A percentile compares a stretch with the other conserved stretches of the same genome.
Conservation (phyloP, 2,113 vertebrate species). For the Notothenia coriiceps region DNA sequence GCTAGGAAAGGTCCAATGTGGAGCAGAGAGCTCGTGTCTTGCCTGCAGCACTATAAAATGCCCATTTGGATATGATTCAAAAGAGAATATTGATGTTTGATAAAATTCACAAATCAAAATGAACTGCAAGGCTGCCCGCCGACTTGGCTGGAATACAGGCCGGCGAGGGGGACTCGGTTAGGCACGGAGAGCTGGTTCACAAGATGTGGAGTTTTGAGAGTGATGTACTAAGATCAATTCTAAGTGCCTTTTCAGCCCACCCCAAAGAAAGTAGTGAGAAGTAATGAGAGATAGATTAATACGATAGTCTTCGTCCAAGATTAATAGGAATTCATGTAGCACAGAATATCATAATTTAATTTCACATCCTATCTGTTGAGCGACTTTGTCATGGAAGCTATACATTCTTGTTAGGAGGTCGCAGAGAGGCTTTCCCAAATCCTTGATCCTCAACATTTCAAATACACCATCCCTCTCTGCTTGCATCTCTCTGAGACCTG, state of each 20-base stretch:
- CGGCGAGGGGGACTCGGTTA: conserved; percentile 23
- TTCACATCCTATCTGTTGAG: too few relatives aligned
- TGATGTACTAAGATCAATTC: conserved; percentile 57
- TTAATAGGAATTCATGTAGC: too few relatives aligned
- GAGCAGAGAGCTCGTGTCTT: conserved; percentile 24
- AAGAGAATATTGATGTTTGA: conserved; percentile 74
- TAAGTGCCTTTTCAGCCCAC: conserved; percentile 63
- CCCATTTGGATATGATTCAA: conserved; percentile 68
- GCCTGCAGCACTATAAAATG: conserved; percentile 62
- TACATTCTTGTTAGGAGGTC: too few relatives aligned
- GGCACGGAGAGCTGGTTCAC: conserved; percentile 49
- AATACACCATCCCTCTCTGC: too few relatives aligned
- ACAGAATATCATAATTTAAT: too few relatives aligned
- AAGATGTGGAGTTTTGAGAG: conserved; percentile 50
- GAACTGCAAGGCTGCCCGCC: conserved; percentile 49
- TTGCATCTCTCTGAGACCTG: too few relatives aligned
- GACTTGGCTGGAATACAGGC: conserved; percentile 38
- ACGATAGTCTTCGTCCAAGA: conserved; percentile 6
- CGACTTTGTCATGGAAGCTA: too few relatives aligned
- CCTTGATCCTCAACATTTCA: too few relatives aligned
- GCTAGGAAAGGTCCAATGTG: conserved; percentile 17
- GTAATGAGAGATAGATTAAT: conserved; percentile 49
- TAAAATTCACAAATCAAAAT: conserved; percentile 76
- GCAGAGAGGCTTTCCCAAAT: too few relatives aligned
- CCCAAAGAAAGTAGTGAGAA: conserved; percentile 20